These are phyloP conservation scores for Idris sp. DNA, from an alignment of 1,140 invertebrate genomes.

Conservation along the genomic window DNA sequence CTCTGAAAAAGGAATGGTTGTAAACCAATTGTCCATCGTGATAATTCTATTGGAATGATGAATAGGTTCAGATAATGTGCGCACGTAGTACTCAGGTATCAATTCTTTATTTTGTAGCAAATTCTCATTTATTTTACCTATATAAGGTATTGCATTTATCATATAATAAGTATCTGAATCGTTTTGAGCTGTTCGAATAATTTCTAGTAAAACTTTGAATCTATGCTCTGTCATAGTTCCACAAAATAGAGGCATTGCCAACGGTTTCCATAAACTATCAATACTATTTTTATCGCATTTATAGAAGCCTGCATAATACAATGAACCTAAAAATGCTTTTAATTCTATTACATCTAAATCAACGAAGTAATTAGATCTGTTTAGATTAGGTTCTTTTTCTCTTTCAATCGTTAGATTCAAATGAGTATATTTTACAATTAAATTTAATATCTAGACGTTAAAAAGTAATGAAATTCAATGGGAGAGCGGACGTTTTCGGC, in stretches of 20 bases:
- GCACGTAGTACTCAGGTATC: slow-evolving; percentile 21
- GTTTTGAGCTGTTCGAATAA: slow-evolving; percentile 19
- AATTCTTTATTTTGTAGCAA: neutral
- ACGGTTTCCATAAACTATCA: neutral
- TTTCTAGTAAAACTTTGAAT: neutral
- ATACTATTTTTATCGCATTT: neutral
- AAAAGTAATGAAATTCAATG: no score
- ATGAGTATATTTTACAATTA: slow-evolving; percentile 4
- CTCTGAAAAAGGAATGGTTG: no score
- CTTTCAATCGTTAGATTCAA: neutral
- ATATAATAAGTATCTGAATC: slow-evolving; percentile 58
- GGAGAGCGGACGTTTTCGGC: no score
- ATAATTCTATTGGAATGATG: slow-evolving; percentile 63
- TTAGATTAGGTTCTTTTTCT: neutral
- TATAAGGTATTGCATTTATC: slow-evolving; percentile 61
- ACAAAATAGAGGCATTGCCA: neutral
- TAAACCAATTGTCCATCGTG: no score
- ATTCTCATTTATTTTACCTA: slow-evolving; percentile 15
- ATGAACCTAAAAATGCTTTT: slow-evolving; percentile 5
- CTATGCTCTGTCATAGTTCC: neutral
- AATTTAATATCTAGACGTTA: no score
- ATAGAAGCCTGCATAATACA: slow-evolving; percentile 11
- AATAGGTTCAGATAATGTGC: slow-evolving; percentile 51
- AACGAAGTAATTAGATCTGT: neutral
- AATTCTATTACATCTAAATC: slow-evolving; percentile 13